Base-by-base conservation (phyloP, 2,113 vertebrate genomes). In the Nothoprocta perdicaria region DNA sequence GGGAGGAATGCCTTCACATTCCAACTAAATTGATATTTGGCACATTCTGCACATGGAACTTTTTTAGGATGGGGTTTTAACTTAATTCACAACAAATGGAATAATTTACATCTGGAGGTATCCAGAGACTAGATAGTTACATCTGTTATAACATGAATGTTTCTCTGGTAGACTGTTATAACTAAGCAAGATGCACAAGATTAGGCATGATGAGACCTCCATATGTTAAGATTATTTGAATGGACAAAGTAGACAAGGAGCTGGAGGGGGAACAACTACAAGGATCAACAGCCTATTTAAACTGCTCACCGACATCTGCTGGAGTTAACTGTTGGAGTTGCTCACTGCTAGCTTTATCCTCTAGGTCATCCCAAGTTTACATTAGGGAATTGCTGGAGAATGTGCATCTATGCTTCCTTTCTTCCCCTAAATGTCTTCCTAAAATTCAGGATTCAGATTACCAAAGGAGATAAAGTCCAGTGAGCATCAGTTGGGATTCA, bases 81-180 rank as follows among this genome's bases (percentile, higher is more conserved):
- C 13, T 57, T 68, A 38, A 81, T 27, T 8, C 1, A 24, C 13
- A 67, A 69, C 23, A 69, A 84, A 52, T 48, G 2, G 55, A 12
- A 7, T 72, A 0, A 43, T 5, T 57, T 46, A 29, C 7, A 40
- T 27, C 2, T 75, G 26, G 2, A 52, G 40, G 14, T 19, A 1
- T 27, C 7, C 3, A 57, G 10, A 52, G 10, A 61, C 50, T 24
- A n/a, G 10, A 14, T 7, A 38, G 29, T 3, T 5, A 45, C 38
- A 80, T 65, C 5, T 24, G 1, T 41, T 31, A 4, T 12, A 58
- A 85, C 88, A 3, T 9, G 58, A 13, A 22, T 6, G 3, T 3
- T 1, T 60, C 6, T 79, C 3, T 73, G 75, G 8, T 27, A 41
- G 43, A 60, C 5, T 46, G 3, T 2, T 53, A 1, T 18, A 48